Percentiles rank a stretch among this genome's conserved stretches.
phyloP scores from a whole-genome alignment of 2,888 invertebrate species.

The Parnassius mnemosyne region DNA sequence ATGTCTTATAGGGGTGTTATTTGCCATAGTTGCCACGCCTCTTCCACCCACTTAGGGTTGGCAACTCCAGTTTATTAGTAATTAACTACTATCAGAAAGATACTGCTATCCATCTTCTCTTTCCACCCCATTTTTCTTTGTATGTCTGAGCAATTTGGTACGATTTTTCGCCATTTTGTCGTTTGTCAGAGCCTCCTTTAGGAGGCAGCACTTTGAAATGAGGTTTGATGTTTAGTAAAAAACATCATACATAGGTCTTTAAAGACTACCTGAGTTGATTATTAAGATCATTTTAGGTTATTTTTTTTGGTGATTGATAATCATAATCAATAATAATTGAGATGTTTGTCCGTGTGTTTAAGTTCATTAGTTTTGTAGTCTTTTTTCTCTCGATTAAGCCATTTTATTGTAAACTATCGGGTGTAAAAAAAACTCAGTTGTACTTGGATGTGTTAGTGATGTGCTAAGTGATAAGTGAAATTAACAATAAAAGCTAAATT shows the following conservation, averaged over 20 bases:
- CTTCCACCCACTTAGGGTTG: too few species aligned
- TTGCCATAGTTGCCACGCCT: too few species aligned
- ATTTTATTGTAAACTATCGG: conserved; percentile 12
- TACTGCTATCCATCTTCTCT: too few species aligned
- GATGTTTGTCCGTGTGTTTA: background rate
- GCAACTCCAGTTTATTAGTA: too few species aligned
- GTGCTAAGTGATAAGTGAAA: conserved; percentile 26
- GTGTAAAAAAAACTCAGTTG: background rate
- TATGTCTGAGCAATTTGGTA: too few species aligned
- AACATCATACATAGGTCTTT: background rate
- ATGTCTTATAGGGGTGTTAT: too few species aligned
- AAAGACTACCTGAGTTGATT: background rate
- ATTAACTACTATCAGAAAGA: too few species aligned
- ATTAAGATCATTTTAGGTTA: background rate
- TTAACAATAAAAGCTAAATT: conserved; percentile 20
- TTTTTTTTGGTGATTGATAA: background rate
- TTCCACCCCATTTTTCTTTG: too few species aligned
- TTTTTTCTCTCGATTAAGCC: conserved; percentile 13
- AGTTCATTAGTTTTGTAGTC: background rate
- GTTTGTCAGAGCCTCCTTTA: too few species aligned
- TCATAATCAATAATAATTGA: background rate
- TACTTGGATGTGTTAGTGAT: conserved; percentile 17
- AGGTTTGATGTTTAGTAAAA: too few species aligned
- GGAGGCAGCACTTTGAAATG: too few species aligned
- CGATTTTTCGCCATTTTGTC: too few species aligned